phyloP scores from a whole-genome alignment of 2,888 invertebrate species.

The Polyploca ridens region DNA sequence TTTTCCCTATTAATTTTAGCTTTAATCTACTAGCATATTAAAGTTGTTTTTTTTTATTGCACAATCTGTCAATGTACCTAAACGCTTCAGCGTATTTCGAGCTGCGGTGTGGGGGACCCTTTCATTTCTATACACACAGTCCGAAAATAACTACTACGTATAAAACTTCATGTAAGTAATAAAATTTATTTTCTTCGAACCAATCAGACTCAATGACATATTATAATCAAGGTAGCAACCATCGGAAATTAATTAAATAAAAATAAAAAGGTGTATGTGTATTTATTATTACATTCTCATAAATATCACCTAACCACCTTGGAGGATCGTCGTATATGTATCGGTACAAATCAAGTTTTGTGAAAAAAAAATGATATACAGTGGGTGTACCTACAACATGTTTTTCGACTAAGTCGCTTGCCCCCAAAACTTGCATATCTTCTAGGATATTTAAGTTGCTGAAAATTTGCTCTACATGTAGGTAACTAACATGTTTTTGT shows the following conservation, averaged over 20 bases:
- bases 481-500: no score
- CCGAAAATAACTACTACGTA: no score
- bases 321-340: conserved; percentile 31
- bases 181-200: conserved; percentile 5
- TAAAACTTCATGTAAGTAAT: not conserved
- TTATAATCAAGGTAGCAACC: conserved; percentile 34
- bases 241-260: conserved; percentile 44
- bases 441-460: no score
- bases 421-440: no score
- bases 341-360: conserved; percentile 18
- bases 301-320: conserved; percentile 62
- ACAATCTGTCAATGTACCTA: no score
- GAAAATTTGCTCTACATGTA: no score
- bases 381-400: not conserved
- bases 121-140: no score
- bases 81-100: no score
- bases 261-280: conserved; percentile 22
- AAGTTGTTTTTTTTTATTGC: no score
- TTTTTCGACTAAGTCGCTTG: not conserved
- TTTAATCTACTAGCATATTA: no score
- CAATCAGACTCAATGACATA: conserved; percentile 31
- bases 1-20: no score
- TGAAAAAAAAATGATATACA: conserved; percentile 19
- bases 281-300: conserved; percentile 26
- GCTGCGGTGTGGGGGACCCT: no score